Base-by-base conservation (phyloP, 2,113 vertebrate species). In the Motacilla tschutschensis region DNA sequence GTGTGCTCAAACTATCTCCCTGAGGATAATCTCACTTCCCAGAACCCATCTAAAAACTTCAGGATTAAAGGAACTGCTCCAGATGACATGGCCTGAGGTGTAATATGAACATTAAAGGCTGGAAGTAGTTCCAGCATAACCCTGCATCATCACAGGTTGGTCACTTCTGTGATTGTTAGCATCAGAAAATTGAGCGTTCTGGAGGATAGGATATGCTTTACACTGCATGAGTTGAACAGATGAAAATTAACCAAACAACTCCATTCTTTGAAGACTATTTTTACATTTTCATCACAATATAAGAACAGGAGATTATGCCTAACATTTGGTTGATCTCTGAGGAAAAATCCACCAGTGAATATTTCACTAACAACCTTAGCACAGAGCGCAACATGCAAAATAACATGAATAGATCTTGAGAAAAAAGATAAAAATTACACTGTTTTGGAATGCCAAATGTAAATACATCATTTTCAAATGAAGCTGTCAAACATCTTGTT, bases 391-490 rank as follows among this genome's bases (percentile, higher is more conserved):
- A 65, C 31, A 75, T 14, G 33, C 65, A 89, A 76, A 79, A 67
- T 51, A 70, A 66, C 15, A 57, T 5, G 22, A 83, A 80, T 5
- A 88, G 25, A 58, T 59, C 35, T 76, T 48, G 57, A 76, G 21
- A 84, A 31, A 79, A 84, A 75, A 55, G 75, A 93, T 66, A 53
- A 83, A 93, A 90, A 91, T 91, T 89, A 91, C 74, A 75, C 87
- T 86, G 83, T 93, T 92, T 88, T 48, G 64, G 83, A 92, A 76
- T 1, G n/a, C 29, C 0, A 0, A 88, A 82, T 57, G 83, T 91
- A 95, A 95, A 95, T 94, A 92, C 77, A 92, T 91, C 74, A 93
- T 94, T 95, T 94, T 92, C 93, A 95, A 92, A 94, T 94, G 92
- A 92, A 95, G 93, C 75, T 60, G 81, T 91, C 71, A 91, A 91